Base-by-base conservation (phyloP, 2,888 invertebrate genomes). In the Arge pagana region DNA sequence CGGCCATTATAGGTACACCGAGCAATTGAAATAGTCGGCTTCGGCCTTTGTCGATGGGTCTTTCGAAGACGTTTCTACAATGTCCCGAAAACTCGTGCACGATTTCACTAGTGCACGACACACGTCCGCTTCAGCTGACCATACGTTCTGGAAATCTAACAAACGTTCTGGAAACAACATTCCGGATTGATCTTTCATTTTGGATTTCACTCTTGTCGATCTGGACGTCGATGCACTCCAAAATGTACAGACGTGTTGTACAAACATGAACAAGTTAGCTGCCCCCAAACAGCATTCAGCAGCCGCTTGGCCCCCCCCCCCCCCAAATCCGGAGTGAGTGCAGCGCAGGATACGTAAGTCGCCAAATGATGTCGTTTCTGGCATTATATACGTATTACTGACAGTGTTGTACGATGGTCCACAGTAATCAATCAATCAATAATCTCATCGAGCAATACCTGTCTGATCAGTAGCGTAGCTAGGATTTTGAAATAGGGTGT, bases 371-470 rank as follows among this genome's bases (percentile, higher is more conserved):
- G 55, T 5, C 42, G 31, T 50, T 55, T 61, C 53, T 53, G 53
- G 6, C 57, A 56, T 54, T 64, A 60, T 7, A 65, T 33, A 53
- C 55, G 56, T 54, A 50, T 66, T 64, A 15, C 45, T 42, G n/a
- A 62, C 62, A 58, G 62, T 66, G 41, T 64, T 63, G 53, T 60
- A 63, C 31, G 55, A 56, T 54, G 62, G 60, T 13, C 63, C 62
- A 18, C 60, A 41, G 48, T 58, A 61, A 35, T 62, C 43, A 26
- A 21, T 55, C n/a, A 64, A 35, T 62, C 60, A 11, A 60, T 39
- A 35, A 48, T 36, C 31, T 39, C 52, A 18, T 55, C 39, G 7
- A 51, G 28, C 28, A 63, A 40, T 42, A 43, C 42, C 35, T 55
- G 16, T 49, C 53, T 19, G 21, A 63, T 51, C 16, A 50, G 54